Evolutionary conservation across 2,797 vertebrate species (phyloP).

Genomic region (Pitangus sulphuratus): DNA sequence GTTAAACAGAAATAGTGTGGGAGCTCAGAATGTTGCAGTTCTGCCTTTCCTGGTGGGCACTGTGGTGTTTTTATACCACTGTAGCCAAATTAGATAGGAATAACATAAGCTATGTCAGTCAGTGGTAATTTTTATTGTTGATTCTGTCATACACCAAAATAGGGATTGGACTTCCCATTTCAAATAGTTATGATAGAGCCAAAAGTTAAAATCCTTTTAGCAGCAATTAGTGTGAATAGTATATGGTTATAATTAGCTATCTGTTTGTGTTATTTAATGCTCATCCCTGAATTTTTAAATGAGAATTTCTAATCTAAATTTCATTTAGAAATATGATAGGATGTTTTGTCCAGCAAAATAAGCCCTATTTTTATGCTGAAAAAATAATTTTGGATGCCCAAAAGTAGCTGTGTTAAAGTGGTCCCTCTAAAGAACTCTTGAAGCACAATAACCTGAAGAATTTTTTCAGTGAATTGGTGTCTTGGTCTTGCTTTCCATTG

Average conservation of each 20-base stretch:
- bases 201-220: neutral
- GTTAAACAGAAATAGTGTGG: neutral
- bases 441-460: neutral
- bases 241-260: neutral
- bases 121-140: neutral
- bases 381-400: neutral
- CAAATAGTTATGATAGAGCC: neutral
- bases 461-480: neutral
- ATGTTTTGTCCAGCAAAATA: neutral
- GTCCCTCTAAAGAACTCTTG: neutral
- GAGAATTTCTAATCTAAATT: neutral
- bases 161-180: neutral
- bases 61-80: neutral
- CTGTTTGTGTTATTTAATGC: neutral
- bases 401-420: neutral
- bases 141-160: neutral
- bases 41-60: neutral
- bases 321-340: neutral
- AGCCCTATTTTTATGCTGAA: neutral
- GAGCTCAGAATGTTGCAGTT: neutral
- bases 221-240: neutral
- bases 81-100: neutral
- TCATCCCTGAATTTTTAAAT: neutral
- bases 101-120: neutral
- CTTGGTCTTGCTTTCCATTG: neutral